Evolutionary conservation across 2,797 vertebrate genomes (phyloP), one percentile per base, ranked within the genome.

Genomic region (Sebastes kiyomatsui): DNA sequence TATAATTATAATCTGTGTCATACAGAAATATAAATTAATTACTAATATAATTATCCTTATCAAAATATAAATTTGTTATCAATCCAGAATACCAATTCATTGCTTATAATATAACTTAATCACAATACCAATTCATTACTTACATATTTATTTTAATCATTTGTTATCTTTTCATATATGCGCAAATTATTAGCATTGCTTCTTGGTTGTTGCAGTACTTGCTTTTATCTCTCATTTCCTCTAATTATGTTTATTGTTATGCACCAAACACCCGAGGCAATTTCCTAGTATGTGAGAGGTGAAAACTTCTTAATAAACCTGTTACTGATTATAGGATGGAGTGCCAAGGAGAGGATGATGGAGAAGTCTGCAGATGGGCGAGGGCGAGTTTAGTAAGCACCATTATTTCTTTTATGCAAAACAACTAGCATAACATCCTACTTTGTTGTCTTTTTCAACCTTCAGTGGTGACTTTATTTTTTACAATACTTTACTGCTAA

Each of bases 341-440:
- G 0, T 87, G 88, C 79, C 3, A 59, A 7, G 79, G 12, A 22
- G 73, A 71, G 0, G 84, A 87, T 1, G 80, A 92, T 33, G 78
- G 78, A 42, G 84, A 87, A 1, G 4, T 84, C 16, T 93, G 90
- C 67, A 77, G 18, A 35, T 80, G 70, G 92, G 28, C 86, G 49
- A 84, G 62, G 91, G 32, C 85, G 49, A 84, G 62, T 64, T 79
- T 75, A 69, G 92, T 94, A 86, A 90, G 91, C 42, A 22, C 3
- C 25, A 14, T 18, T 18, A 1, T 59, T 61, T 55, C 2, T 67
- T 65, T 67, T n/a, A 5, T n/a, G 6, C 23, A 3, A 75, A 61
- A 25, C 7, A 56, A 20, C 10, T 61, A 2, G 5, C 22, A 18
- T 8, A 52, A 13, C 59, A 18, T 46, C 16, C 42, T 16, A 46